Percentiles rank a stretch among this genome's conserved stretches.
These are phyloP conservation scores for Dermochelys coriacea DNA, from an alignment of 2,797 vertebrate genomes.

Conservation along the genomic window DNA sequence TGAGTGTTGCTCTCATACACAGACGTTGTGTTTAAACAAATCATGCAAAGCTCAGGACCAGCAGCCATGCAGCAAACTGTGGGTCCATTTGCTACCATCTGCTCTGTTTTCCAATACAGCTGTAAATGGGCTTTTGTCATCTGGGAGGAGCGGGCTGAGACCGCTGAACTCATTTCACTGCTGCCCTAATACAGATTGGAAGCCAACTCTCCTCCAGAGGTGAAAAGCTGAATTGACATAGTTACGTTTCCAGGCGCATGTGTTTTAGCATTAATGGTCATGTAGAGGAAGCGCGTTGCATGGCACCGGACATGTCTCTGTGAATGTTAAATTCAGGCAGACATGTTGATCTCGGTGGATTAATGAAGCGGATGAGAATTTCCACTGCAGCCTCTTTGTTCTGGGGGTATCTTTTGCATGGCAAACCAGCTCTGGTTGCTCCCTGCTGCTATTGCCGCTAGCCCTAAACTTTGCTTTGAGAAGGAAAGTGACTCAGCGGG, in stretches of 20 bases:
- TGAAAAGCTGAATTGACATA: not conserved
- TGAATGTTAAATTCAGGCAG: not conserved
- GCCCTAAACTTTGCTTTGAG: not conserved
- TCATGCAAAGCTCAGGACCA: rapidly evolving
- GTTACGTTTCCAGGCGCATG: rapidly evolving
- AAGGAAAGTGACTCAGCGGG: not conserved
- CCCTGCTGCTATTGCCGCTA: not conserved
- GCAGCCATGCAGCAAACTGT: not conserved
- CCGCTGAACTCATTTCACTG: not conserved
- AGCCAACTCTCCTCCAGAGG: not conserved
- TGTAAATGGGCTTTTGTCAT: not conserved
- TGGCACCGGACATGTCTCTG: not conserved
- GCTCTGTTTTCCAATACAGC: not conserved
- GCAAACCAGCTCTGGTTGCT: conserved; percentile 1
- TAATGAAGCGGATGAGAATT: rapidly evolving
- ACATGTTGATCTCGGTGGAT: not conserved
- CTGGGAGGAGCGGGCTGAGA: not conserved
- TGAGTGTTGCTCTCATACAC: rapidly evolving
- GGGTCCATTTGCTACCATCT: not conserved
- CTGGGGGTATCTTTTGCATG: not conserved
- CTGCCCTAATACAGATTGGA: not conserved
- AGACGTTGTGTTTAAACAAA: rapidly evolving
- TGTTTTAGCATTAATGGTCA: not conserved
- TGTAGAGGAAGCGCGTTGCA: not conserved
- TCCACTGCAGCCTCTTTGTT: conserved; percentile 2